Evolutionary conservation across 2,113 vertebrate genomes (phyloP).

Genomic region (Malurus alboscapulatus): DNA sequence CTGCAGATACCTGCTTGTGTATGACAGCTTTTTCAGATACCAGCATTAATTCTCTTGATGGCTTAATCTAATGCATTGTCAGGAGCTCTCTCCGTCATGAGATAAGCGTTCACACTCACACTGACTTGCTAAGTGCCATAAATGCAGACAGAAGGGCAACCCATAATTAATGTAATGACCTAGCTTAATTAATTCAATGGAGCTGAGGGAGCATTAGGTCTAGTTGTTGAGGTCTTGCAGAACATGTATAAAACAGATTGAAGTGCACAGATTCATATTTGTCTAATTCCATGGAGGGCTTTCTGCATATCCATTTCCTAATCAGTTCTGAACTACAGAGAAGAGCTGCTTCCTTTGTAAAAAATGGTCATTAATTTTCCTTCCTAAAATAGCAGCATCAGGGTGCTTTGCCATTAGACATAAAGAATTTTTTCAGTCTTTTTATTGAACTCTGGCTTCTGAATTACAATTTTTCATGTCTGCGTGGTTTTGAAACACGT

Average conservation of each 20-base stretch:
- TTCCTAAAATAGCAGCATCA: constrained; percentile 28
- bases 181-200: constrained; percentile 46
- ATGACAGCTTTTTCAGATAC: constrained; percentile 37
- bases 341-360: constrained; percentile 14
- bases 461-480: background rate
- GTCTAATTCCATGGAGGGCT: background rate
- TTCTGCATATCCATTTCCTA: constrained; percentile 29
- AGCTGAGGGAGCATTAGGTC: constrained; percentile 53
- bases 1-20: background rate
- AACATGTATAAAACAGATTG: constrained; percentile 39
- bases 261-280: constrained; percentile 13
- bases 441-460: background rate
- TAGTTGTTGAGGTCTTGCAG: constrained; percentile 21
- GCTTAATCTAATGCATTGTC: constrained; percentile 58
- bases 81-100: constrained; percentile 27
- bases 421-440: background rate
- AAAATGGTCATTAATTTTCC: background rate
- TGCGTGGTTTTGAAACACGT: background rate
- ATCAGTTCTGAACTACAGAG: constrained; percentile 32
- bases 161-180: constrained; percentile 45
- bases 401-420: background rate
- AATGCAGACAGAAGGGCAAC: constrained; percentile 45
- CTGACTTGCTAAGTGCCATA: constrained; percentile 51
- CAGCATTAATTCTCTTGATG: constrained; percentile 54
- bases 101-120: background rate